Conservation (phyloP, 2,888 invertebrate genomes). For the Adelphocoris suturalis region DNA sequence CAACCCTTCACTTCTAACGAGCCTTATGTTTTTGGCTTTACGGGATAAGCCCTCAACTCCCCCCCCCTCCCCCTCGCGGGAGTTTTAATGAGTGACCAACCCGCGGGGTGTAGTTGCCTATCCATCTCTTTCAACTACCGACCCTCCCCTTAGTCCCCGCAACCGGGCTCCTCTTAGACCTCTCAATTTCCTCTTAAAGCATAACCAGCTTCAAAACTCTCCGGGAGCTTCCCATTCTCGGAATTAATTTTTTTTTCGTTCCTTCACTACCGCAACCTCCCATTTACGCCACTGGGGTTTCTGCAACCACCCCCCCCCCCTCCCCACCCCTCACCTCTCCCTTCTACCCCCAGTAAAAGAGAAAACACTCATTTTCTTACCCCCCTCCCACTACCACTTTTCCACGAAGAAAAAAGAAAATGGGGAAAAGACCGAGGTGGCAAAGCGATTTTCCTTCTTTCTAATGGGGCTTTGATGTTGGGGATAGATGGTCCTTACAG, state of each 20-base stretch:
- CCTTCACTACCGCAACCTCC: not conserved
- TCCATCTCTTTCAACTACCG: constrained; percentile 42
- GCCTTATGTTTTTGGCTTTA: constrained; percentile 69
- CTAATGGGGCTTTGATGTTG: constrained; percentile 50
- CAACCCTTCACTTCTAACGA: constrained; percentile 61
- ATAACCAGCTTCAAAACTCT: constrained; percentile 1
- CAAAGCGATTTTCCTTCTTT: constrained; percentile 40
- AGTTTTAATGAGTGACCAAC: constrained; percentile 65
- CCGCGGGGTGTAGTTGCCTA: constrained; percentile 45
- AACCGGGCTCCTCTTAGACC: not conserved
- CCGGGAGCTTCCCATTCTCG: constrained; percentile 39
- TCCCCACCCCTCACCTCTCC: not conserved
- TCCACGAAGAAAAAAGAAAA: not conserved
- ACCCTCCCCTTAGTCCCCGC: not conserved
- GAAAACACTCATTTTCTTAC: constrained; percentile 24
- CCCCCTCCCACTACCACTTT: not conserved
- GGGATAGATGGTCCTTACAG: not conserved
- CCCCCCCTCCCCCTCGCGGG: not conserved
- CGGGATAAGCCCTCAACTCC: constrained; percentile 45
- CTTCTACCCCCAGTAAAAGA: not conserved
- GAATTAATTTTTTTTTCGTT: constrained; percentile 48
- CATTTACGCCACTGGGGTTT: not conserved
- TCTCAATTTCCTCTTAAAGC: not conserved
- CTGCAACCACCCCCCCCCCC: not conserved
- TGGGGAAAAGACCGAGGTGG: constrained; percentile 28